Percentiles rank a stretch among this genome's conserved stretches.
Evolutionary conservation across 2,888 invertebrate genomes (phyloP).

Genomic region (Pimpla rufipes): DNA sequence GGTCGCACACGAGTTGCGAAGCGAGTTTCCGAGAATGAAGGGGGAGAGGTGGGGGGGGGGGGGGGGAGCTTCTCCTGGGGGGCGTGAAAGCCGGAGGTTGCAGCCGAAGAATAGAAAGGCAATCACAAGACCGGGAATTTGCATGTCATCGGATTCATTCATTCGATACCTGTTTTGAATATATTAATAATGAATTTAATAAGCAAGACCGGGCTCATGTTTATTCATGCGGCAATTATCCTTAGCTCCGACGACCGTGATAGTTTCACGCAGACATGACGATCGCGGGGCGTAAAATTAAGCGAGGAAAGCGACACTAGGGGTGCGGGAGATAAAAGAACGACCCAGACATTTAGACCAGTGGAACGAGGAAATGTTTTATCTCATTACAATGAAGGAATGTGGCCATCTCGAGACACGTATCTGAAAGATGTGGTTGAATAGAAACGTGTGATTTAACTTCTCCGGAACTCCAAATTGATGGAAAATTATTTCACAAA

Average conservation of each 20-base stretch:
- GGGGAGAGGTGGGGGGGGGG: no score
- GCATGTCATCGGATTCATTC: slow-evolving; percentile 79
- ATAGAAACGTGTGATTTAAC: not conserved
- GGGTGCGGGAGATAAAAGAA: slow-evolving; percentile 41
- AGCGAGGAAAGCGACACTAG: slow-evolving; percentile 14
- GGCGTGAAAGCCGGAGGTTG: slow-evolving; percentile 51
- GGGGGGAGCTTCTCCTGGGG: slow-evolving; percentile 52
- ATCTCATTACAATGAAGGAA: not conserved
- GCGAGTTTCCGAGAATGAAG: slow-evolving; percentile 58
- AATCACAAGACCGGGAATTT: slow-evolving; percentile 73
- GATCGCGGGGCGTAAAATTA: slow-evolving; percentile 50
- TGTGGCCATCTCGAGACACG: not conserved
- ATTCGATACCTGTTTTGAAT: slow-evolving; percentile 80
- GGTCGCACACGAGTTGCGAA: slow-evolving; percentile 62
- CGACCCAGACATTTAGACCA: slow-evolving; percentile 32
- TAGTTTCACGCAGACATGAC: slow-evolving; percentile 71
- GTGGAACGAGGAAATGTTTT: not conserved
- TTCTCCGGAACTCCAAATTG: no score
- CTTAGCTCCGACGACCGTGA: slow-evolving; percentile 67
- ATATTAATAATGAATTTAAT: slow-evolving; percentile 82
- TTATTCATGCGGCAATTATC: slow-evolving; percentile 79
- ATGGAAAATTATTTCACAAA: not conserved
- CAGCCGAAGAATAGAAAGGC: slow-evolving; percentile 64
- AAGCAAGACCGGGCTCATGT: slow-evolving; percentile 77
- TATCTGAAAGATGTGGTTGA: not conserved